Evolutionary conservation across 2,113 vertebrate species (phyloP), one percentile per base, ranked within the genome.

Genomic region (Rallus limicola): DNA sequence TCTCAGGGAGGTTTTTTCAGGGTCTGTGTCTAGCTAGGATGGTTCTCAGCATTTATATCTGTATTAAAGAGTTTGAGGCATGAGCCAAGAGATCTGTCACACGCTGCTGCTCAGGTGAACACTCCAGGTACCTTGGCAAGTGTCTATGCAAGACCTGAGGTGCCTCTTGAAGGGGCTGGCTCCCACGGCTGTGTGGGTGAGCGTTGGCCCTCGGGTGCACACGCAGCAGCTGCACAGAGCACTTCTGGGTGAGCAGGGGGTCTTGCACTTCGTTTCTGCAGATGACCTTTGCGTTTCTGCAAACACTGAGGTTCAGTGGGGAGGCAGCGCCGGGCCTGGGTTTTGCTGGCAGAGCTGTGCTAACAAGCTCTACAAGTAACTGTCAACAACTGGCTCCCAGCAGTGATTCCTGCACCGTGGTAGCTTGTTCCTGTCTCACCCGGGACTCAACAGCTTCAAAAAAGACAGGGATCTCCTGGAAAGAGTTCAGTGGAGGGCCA

Each of bases 341-440:
- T 6, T 85, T 40, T 91, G 44, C 86, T 84, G 6, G 23, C 52
- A 9, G 60, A 44, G 69, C 48, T 29, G 77, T 91, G 95, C 90
- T 82, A 94, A 78, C 60, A 63, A 78, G 56, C 55, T 89, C 59
- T 8, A 26, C 68, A 67, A 88, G 86, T 26, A 83, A 48, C 83
- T 86, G 92, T 89, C 93, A 92, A 4, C 95, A 82, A 36, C 67
- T 74, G 38, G 46, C 74, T 96, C 90, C 60, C 11, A 87, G 84
- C 65, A 40, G 2, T 81, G 69, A 86, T 36, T 84, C 53, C 55
- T 83, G 79, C 65, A 25, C 72, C 52, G 38, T 5, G 38, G 48
- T 13, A 33, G 53, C 79, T 68, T 20, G 29, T 15, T 53, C 67
- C 76, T 85, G 46, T 56, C 84, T 91, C 60, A 4, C n/a, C 23